Conservation (phyloP, 2,888 invertebrate genomes). For the Lamellibrachia satsuma region DNA sequence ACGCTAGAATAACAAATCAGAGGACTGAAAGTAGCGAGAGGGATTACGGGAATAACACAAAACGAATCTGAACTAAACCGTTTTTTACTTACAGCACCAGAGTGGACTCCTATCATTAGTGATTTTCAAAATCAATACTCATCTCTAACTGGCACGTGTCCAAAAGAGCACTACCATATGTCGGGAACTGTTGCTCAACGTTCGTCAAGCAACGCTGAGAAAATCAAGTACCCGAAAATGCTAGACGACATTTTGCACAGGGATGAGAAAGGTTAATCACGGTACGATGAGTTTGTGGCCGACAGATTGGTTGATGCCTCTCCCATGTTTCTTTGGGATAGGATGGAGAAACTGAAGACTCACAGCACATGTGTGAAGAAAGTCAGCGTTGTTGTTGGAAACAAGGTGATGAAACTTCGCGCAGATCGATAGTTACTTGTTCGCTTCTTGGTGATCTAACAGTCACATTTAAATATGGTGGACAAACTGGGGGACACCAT, state of each 20-base stretch:
- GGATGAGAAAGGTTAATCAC: neutral
- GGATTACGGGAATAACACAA: constrained; percentile 21
- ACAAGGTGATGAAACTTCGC: too few species aligned
- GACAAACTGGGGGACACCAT: too few species aligned
- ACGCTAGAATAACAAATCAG: neutral
- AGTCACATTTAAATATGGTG: too few species aligned
- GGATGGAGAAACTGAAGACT: constrained; percentile 13
- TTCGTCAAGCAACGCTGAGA: neutral
- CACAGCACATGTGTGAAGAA: neutral
- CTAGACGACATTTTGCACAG: neutral
- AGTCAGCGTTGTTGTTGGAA: too few species aligned
- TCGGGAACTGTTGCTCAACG: too few species aligned
- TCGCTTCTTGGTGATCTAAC: too few species aligned
- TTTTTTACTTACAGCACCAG: neutral
- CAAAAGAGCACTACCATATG: neutral
- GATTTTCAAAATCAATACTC: too few species aligned
- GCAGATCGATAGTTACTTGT: too few species aligned
- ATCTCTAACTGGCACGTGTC: neutral
- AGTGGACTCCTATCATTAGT: neutral
- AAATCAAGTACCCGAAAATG: neutral
- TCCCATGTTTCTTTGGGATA: constrained; percentile 6
- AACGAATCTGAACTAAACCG: neutral
- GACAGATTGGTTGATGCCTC: too few species aligned
- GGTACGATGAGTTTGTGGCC: too few species aligned
- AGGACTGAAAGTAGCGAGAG: constrained; percentile 20